These are phyloP conservation scores for Apantesis nais DNA, from an alignment of 2,888 invertebrate genomes.

Conservation along the genomic window DNA sequence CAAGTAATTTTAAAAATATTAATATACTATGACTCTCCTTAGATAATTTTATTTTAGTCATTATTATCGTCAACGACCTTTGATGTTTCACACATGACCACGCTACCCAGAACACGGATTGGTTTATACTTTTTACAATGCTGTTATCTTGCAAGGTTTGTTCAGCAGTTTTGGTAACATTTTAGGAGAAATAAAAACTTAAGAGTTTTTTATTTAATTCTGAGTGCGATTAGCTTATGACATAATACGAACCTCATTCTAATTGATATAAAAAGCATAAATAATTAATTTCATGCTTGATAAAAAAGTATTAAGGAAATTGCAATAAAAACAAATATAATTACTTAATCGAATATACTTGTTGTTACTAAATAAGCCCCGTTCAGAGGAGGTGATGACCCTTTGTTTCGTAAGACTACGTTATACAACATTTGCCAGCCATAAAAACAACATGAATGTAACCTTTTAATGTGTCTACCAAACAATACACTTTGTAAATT, in stretches of 20 bases:
- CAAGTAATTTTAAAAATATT: no score
- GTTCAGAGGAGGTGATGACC: slow-evolving; percentile 42
- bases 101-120: no score
- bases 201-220: background rate
- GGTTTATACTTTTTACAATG: no score
- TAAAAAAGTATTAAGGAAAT: background rate
- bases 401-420: slow-evolving; percentile 39
- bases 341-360: slow-evolving; percentile 35
- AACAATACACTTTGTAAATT: slow-evolving; percentile 13
- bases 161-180: background rate
- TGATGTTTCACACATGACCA: no score
- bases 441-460: slow-evolving; percentile 34
- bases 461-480: slow-evolving; percentile 20
- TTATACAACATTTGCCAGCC: slow-evolving; percentile 41
- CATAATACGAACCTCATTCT: background rate
- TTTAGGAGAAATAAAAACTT: background rate
- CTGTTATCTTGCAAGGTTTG: background rate
- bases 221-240: background rate
- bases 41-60: no score
- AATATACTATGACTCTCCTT: no score
- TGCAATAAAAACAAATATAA: slow-evolving; percentile 29
- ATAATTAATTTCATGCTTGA: background rate
- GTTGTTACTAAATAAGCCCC: slow-evolving; percentile 31
- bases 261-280: background rate
- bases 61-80: no score